phyloP scores from a whole-genome alignment of 2,797 vertebrate genomes.

The Arvicola amphibius region DNA sequence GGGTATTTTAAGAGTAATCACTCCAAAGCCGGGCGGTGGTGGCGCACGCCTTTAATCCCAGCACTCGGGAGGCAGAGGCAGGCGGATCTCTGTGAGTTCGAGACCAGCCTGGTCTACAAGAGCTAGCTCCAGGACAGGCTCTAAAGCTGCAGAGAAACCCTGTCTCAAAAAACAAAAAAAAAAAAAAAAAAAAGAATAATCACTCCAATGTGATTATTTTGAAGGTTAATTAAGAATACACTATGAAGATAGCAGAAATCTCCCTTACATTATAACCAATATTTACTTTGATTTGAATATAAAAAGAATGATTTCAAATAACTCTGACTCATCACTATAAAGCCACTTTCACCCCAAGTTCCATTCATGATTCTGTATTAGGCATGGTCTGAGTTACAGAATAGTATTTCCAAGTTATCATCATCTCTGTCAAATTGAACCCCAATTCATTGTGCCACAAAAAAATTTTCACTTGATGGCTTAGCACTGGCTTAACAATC shows the following conservation, averaged over 20 bases:
- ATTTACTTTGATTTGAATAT: background rate
- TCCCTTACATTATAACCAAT: background rate
- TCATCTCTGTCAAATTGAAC: background rate
- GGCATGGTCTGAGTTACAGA: background rate
- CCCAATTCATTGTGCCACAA: background rate
- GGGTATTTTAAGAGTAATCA: background rate
- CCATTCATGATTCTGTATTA: background rate
- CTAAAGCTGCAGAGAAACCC: no score
- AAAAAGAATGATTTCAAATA: background rate
- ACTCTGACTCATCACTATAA: background rate
- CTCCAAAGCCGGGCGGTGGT: no score
- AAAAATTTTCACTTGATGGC: background rate
- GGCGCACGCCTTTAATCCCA: no score
- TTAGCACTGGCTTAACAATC: background rate
- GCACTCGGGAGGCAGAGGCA: no score
- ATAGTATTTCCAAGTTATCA: background rate
- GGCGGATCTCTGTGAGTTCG: no score
- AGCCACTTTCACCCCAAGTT: background rate
- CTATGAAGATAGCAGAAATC: background rate
- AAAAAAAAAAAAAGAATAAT: no score
- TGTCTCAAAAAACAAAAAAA: no score
- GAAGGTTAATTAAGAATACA: background rate
- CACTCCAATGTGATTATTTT: background rate
- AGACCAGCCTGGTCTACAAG: no score
- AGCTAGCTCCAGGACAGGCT: no score